These are phyloP conservation scores for Chinchilla lanigera DNA, from an alignment of 2,113 vertebrate genomes.

Conservation along the genomic window DNA sequence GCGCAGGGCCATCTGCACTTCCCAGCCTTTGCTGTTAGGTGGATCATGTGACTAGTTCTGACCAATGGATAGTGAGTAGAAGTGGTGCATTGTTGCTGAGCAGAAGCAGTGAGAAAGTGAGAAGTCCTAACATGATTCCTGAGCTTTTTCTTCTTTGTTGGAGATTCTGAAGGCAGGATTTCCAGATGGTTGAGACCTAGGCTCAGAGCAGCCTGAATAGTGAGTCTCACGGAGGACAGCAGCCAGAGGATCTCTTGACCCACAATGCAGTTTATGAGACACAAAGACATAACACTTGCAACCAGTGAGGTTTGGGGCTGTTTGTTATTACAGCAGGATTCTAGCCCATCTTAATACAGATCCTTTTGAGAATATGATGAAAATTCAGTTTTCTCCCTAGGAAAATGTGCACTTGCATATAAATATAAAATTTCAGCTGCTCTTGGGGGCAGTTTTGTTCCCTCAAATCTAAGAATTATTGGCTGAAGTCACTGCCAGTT, in stretches of 20 bases:
- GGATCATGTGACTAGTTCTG: background rate
- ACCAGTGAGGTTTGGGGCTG: background rate
- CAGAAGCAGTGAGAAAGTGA: too few relatives aligned
- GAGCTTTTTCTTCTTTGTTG: background rate
- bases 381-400: background rate
- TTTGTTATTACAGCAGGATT: slow-evolving; percentile 17
- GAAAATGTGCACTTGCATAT: background rate
- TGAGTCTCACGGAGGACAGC: background rate
- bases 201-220: background rate
- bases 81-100: background rate
- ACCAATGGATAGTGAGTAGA: background rate
- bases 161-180: background rate
- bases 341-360: background rate
- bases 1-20: background rate
- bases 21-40: background rate
- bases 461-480: background rate
- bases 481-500: background rate
- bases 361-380: background rate
- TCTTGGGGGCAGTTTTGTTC: background rate
- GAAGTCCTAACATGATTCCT: background rate
- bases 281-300: background rate
- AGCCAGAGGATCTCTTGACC: background rate
- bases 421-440: background rate
- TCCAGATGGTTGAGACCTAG: background rate
- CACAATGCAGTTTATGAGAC: background rate